A percentile compares a stretch with the other conserved stretches of the same genome.
These are phyloP conservation scores for Orthonychiurus folsomi DNA, from an alignment of 2,888 invertebrate genomes.

Conservation along the genomic window DNA sequence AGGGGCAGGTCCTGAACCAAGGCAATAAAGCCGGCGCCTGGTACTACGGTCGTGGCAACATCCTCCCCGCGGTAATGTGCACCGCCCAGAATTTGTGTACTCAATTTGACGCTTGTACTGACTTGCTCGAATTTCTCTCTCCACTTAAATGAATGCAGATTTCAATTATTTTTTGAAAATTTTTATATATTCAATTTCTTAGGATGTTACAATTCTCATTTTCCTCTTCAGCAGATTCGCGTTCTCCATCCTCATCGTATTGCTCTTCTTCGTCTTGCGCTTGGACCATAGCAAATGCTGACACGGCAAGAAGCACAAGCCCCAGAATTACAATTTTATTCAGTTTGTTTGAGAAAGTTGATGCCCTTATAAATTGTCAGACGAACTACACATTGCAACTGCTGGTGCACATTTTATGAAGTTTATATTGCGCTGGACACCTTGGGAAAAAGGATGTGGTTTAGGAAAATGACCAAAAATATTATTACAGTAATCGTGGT, in stretches of 20 bases:
- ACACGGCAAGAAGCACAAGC: too few species aligned
- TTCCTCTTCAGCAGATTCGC: neutral
- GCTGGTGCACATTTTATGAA: too few species aligned
- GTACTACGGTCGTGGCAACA: neutral
- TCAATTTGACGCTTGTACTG: neutral
- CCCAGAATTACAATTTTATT: too few species aligned
- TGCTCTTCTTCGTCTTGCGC: neutral
- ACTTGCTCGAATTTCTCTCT: neutral
- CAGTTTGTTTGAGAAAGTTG: too few species aligned
- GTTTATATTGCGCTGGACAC: too few species aligned
- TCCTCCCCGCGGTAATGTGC: neutral
- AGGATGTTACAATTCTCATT: neutral
- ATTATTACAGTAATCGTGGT: too few species aligned
- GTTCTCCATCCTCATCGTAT: neutral
- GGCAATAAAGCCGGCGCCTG: neutral
- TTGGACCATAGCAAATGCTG: too few species aligned
- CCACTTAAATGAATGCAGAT: neutral
- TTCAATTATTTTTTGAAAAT: neutral
- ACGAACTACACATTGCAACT: too few species aligned
- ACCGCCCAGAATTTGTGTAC: neutral
- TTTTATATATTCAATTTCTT: neutral
- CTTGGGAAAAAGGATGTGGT: too few species aligned
- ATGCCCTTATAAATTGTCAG: too few species aligned
- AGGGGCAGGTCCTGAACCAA: neutral
- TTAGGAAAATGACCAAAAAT: too few species aligned